Evolutionary conservation across 2,113 vertebrate species (phyloP).

Genomic region (Herpetotheres cachinnans): DNA sequence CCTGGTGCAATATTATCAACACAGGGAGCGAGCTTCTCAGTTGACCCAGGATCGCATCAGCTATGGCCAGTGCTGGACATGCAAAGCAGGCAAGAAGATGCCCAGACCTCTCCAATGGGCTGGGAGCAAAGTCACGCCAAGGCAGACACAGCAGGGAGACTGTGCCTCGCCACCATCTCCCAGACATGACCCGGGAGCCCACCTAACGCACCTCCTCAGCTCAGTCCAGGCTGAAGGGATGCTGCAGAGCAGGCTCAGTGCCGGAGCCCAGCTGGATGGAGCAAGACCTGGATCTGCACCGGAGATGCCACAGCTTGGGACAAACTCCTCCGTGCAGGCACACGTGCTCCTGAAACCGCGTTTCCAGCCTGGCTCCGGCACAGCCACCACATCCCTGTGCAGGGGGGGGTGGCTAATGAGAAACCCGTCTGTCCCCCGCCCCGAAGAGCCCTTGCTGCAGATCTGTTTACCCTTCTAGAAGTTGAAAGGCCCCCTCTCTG

Average conservation of each 20-base stretch:
- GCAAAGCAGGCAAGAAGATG: neutral
- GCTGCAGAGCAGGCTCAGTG: neutral
- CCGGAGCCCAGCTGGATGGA: neutral
- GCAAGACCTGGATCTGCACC: neutral
- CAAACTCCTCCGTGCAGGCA: neutral
- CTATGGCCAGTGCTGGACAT: neutral
- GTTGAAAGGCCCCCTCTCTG: slow-evolving; percentile 45
- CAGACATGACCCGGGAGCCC: neutral
- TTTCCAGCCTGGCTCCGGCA: neutral
- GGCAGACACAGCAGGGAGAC: neutral
- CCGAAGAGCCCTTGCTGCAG: neutral
- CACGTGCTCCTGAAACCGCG: rapidly evolving
- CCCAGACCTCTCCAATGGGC: neutral
- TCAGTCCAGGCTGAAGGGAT: neutral
- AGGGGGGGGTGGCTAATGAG: slow-evolving; percentile 32
- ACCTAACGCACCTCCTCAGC: neutral
- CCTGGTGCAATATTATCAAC: neutral
- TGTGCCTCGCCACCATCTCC: neutral
- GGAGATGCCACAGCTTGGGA: neutral
- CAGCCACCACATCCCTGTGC: neutral
- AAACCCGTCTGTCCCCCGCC: slow-evolving; percentile 42
- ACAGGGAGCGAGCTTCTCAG: neutral
- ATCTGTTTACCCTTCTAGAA: neutral
- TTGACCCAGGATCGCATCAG: neutral
- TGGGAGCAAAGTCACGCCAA: neutral